Conservation (phyloP, 2,888 invertebrate genomes). For the Trissonchulus sp. region DNA sequence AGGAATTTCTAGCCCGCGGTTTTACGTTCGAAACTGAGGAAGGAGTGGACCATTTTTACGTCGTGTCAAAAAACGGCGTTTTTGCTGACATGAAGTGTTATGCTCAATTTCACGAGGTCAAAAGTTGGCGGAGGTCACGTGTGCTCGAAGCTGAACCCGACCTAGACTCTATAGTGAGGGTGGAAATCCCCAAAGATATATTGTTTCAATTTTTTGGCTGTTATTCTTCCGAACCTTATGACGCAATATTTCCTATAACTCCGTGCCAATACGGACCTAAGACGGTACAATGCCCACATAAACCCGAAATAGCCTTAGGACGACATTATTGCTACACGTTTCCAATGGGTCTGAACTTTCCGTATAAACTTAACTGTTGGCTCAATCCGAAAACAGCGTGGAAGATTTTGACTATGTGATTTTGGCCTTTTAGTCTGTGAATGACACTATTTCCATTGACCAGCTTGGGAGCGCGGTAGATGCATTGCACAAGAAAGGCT, state of each 20-base stretch:
- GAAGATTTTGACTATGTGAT: no score
- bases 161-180: background rate
- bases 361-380: background rate
- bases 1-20: background rate
- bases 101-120: background rate
- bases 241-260: background rate
- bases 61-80: background rate
- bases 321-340: background rate
- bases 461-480: no score
- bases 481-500: no score
- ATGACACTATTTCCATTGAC: no score
- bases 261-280: background rate
- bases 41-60: background rate
- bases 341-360: background rate
- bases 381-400: background rate
- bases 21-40: background rate
- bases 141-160: background rate
- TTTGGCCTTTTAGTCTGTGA: no score
- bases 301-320: background rate
- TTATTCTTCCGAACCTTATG: background rate
- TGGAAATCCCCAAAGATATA: background rate
- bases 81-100: background rate
- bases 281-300: background rate
- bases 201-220: background rate
- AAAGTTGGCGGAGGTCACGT: background rate